Evolutionary conservation across 2,888 invertebrate genomes (phyloP).

Genomic region (Lottia scabra): DNA sequence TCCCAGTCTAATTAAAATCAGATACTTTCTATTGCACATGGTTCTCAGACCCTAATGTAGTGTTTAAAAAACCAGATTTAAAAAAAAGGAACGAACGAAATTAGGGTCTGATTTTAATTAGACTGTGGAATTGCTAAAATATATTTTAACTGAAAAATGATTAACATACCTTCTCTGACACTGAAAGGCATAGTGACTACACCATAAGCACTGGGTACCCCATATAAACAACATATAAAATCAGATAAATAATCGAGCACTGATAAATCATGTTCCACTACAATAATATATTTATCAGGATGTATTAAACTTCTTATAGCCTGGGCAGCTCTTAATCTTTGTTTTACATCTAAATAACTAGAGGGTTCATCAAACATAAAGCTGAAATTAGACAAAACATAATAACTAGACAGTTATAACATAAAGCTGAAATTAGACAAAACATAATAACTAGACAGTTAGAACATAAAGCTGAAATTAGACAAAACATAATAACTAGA

Average conservation of each 20-base stretch:
- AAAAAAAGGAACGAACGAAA: no score
- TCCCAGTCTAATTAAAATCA: no score
- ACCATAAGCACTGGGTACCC: slow-evolving; percentile 98
- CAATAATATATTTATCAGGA: slow-evolving; percentile 97
- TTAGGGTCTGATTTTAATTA: no score
- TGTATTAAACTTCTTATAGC: slow-evolving; percentile 90
- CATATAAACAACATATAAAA: slow-evolving; percentile 98
- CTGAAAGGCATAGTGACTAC: slow-evolving; percentile 99
- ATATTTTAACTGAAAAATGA: background rate
- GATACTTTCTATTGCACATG: no score
- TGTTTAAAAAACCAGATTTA: no score
- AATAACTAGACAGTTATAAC: background rate
- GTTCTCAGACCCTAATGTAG: no score
- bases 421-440: slow-evolving; percentile 12
- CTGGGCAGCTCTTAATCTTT: slow-evolving; percentile 92
- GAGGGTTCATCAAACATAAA: slow-evolving; percentile 99
- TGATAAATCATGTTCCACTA: slow-evolving; percentile 99
- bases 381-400: slow-evolving; percentile 45
- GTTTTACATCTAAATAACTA: slow-evolving; percentile 98
- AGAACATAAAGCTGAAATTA: slow-evolving; percentile 3
- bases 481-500: background rate
- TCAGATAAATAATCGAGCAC: slow-evolving; percentile 98
- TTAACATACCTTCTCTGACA: slow-evolving; percentile 88
- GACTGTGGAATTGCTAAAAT: no score
- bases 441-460: background rate